Evolutionary conservation across 2,888 invertebrate species (phyloP), one percentile per base, ranked within the genome.

Genomic region (Melipona bicolor): DNA sequence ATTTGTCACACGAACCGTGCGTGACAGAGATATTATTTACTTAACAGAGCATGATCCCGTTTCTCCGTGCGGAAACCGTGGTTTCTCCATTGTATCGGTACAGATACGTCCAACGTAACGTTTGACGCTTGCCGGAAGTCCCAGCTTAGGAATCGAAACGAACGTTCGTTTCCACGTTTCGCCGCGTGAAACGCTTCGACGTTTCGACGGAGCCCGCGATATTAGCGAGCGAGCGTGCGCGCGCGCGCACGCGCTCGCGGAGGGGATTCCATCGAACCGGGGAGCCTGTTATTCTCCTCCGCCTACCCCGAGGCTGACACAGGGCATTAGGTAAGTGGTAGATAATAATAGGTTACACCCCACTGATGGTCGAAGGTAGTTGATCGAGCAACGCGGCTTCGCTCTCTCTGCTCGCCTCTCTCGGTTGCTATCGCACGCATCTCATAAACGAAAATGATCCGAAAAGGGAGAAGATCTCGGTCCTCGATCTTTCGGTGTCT

Each of bases 311-410:
- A 81, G 89, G 91, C 94, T 94, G 94, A 93, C 93, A 93, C 90
- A 92, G 91, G 89, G 92, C 92, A 93, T 94, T 94, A 93, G 94
- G 92, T 94, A 94, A 94, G 94, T 94, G 94, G 93, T 92, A 93
- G 93, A 94, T 94, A 94, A 94, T 94, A 90, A 94, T 94, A 94
- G 93, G 94, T 94, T 94, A 93, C 94, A 94, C 93, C 92, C 92
- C 91, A 92, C 91, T 92, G 94, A 93, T 93, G 93, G 93, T 89
- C 90, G 88, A 91, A 92, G 92, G 92, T 91, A 91, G 91, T 92
- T 32, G 24, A 61, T 92, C 92, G 91, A 89, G 90, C 88, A 89
- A 88, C 87, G 90, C 84, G 87, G 87, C 87, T 87, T 85, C 86
- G 87, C 79, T 50, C 67, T 24, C 54, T 32, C 54, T 24, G 2